Evolutionary conservation across 1,140 invertebrate species (phyloP).

Genomic region (Plodia interpunctella): DNA sequence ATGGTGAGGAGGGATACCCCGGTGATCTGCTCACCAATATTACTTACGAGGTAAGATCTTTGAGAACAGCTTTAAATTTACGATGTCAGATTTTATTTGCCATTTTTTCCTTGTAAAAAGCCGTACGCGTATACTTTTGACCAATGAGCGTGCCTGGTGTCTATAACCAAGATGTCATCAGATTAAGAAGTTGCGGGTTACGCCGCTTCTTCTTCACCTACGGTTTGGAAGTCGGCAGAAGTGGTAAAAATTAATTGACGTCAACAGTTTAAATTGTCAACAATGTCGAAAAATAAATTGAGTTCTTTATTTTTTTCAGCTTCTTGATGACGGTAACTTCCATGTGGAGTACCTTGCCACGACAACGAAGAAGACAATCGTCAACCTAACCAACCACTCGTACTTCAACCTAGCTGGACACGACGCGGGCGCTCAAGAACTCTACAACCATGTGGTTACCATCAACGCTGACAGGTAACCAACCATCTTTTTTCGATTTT

Average conservation of each 20-base stretch:
- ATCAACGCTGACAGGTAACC: slow-evolving; percentile 84
- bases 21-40: slow-evolving; percentile 84
- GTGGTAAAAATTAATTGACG: no score
- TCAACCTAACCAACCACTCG: slow-evolving; percentile 95
- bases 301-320: neutral
- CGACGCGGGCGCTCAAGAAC: slow-evolving; percentile 71
- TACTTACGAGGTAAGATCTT: slow-evolving; percentile 80
- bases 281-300: no score
- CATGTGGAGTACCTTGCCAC: slow-evolving; percentile 84
- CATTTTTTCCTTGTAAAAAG: neutral
- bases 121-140: no score
- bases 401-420: slow-evolving; percentile 97
- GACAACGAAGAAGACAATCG: slow-evolving; percentile 86
- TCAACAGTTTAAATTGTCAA: no score
- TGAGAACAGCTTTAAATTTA: no score
- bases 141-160: no score
- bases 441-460: slow-evolving; percentile 85
- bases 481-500: no score
- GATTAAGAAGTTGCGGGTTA: no score
- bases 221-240: no score
- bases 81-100: neutral
- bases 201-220: no score
- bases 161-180: no score
- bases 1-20: slow-evolving; percentile 93
- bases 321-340: slow-evolving; percentile 82